phyloP scores from a whole-genome alignment of 2,113 vertebrate genomes.

The Danio rerio region DNA sequence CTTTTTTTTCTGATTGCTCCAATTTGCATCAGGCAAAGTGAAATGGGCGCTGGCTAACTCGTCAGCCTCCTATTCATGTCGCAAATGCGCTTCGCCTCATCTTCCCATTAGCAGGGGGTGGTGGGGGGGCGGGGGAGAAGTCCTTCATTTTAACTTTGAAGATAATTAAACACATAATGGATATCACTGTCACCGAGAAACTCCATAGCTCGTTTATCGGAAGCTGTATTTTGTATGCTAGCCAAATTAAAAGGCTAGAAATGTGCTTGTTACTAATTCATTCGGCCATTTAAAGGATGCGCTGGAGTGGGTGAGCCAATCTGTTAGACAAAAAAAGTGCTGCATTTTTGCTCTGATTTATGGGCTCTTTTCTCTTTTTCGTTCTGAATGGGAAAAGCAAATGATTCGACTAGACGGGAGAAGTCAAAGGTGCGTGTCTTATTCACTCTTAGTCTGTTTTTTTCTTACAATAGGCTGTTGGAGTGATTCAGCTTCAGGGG shows the following conservation, averaged over 20 bases:
- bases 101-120: constrained; percentile 72
- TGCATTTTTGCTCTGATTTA: constrained; percentile 71
- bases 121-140: constrained; percentile 67
- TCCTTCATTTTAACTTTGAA: constrained; percentile 83
- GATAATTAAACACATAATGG: constrained; percentile 84
- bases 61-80: constrained; percentile 69
- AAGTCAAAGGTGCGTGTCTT: constrained; percentile 53
- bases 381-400: constrained; percentile 71
- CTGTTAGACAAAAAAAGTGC: constrained; percentile 65
- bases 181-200: constrained; percentile 81
- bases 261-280: constrained; percentile 79
- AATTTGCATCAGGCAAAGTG: constrained; percentile 63
- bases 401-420: constrained; percentile 70
- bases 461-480: background rate
- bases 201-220: constrained; percentile 80
- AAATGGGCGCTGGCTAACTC: constrained; percentile 47
- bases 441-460: constrained; percentile 51
- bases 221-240: constrained; percentile 72
- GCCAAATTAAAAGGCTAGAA: constrained; percentile 81
- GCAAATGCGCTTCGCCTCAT: constrained; percentile 70
- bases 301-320: constrained; percentile 48
- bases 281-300: constrained; percentile 74
- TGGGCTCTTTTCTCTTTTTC: constrained; percentile 71
- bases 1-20: constrained; percentile 71
- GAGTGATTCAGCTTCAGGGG: constrained; percentile 12